phyloP scores from a whole-genome alignment of 2,113 vertebrate genomes.

The Rattus norvegicus region GRCr8 NC_086031.1:94069001-94069500 shows the following conservation, averaged over 20 bases:
- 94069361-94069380: background rate
- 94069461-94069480: background rate
- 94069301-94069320: background rate
- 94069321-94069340: background rate
- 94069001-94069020: background rate
- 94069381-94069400: background rate
- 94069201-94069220: background rate
- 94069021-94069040: background rate
- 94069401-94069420: background rate
- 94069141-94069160: background rate
- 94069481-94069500: background rate
- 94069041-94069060: background rate
- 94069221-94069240: background rate
- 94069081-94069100: background rate
- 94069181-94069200: background rate
- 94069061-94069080: background rate
- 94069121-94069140: background rate
- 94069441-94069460: background rate
- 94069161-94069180: background rate
- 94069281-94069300: background rate
- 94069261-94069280: background rate
- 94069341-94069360: background rate
- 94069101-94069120: background rate
- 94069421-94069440: background rate
- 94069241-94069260: background rate